These are phyloP conservation scores for Orchestia grillus DNA, from an alignment of 1,140 invertebrate genomes.

Conservation along the genomic window DNA sequence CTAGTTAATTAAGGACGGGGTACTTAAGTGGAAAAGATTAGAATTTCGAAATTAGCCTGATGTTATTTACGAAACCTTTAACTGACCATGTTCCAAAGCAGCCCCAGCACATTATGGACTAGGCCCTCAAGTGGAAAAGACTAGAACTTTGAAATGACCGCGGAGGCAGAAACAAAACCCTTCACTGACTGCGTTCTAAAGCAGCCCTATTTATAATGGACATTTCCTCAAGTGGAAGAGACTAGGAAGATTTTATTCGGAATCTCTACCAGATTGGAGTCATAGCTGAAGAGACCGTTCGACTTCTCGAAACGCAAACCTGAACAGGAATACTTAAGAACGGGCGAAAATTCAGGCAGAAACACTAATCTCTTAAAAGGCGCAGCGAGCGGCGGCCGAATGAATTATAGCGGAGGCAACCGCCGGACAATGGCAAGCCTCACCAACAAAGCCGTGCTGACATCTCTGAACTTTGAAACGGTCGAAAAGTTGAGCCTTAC, in stretches of 20 bases:
- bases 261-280: background rate
- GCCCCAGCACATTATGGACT: too few relatives aligned
- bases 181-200: too few relatives aligned
- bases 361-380: constrained; percentile 9
- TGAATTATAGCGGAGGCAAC: background rate
- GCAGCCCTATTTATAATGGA: too few relatives aligned
- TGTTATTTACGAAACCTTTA: too few relatives aligned
- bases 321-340: background rate
- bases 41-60: too few relatives aligned
- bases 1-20: too few relatives aligned
- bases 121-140: too few relatives aligned
- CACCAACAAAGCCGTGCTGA: background rate
- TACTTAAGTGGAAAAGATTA: too few relatives aligned
- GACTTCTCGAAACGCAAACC: background rate
- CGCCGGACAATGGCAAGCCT: background rate
- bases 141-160: too few relatives aligned
- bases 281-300: background rate
- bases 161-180: too few relatives aligned
- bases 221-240: too few relatives aligned
- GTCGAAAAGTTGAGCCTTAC: background rate
- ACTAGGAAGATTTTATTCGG: background rate
- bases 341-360: background rate
- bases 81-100: too few relatives aligned
- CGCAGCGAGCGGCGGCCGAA: background rate
- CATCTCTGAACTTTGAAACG: background rate